These are phyloP conservation scores for Otolemur garnettii DNA, from an alignment of 2,113 vertebrate species.

Conservation along the genomic window DNA sequence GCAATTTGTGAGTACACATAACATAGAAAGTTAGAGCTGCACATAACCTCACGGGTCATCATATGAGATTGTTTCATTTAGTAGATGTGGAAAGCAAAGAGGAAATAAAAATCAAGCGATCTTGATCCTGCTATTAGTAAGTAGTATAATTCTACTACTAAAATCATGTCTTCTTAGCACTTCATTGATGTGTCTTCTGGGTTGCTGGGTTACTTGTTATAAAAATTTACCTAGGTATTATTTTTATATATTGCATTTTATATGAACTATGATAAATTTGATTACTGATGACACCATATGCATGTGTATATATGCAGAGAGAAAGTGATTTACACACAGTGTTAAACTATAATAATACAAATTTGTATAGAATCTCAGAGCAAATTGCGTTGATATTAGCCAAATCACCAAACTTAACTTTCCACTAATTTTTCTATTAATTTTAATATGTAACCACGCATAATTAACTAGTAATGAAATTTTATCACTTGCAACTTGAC, in stretches of 20 bases:
- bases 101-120: not conserved
- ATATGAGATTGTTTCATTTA: not conserved
- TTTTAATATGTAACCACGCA: constrained; percentile 70
- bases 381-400: constrained; percentile 20
- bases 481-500: constrained; percentile 83
- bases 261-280: not conserved
- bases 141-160: not conserved
- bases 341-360: not conserved
- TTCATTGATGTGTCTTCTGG: not conserved
- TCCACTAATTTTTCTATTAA: constrained; percentile 78
- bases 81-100: not conserved
- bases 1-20: not conserved
- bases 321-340: not conserved
- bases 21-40: not conserved
- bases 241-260: constrained; percentile 9
- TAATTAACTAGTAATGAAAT: constrained; percentile 80
- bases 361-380: constrained; percentile 20
- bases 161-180: not conserved
- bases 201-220: not conserved
- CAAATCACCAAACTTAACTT: constrained; percentile 25
- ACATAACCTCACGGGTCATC: not conserved
- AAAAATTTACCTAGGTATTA: not conserved
- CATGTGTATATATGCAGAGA: not conserved
- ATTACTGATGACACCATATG: not conserved
- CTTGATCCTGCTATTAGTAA: not conserved